phyloP scores from a whole-genome alignment of 2,888 invertebrate species.

The Lithophane ornitopus region DNA sequence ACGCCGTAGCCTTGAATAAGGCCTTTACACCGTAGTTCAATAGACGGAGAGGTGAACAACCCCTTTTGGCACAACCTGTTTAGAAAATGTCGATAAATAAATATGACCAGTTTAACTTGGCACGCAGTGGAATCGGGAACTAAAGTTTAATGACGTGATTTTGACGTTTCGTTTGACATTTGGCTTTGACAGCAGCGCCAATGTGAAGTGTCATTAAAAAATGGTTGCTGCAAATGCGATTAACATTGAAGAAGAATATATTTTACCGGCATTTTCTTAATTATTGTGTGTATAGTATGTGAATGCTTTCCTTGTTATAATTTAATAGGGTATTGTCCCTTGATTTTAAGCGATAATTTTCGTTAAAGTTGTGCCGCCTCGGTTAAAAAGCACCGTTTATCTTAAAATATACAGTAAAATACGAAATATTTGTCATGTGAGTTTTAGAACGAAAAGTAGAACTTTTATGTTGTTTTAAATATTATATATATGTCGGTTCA shows the following conservation, averaged over 20 bases:
- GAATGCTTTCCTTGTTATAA: slow-evolving; percentile 4
- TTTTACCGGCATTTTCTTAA: slow-evolving; percentile 27
- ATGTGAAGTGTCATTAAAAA: slow-evolving; percentile 19
- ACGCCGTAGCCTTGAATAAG: slow-evolving; percentile 72
- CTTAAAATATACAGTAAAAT: background rate
- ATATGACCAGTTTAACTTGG: slow-evolving; percentile 36
- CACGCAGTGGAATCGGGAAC: slow-evolving; percentile 26
- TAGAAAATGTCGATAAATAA: slow-evolving; percentile 67
- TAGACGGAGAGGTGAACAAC: slow-evolving; percentile 76
- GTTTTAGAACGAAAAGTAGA: background rate
- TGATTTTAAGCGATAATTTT: background rate
- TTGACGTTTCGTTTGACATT: slow-evolving; percentile 41
- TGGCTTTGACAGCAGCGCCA: background rate
- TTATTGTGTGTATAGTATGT: slow-evolving; percentile 11
- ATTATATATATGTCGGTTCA: no score
- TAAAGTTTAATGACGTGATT: background rate
- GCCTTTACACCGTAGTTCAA: slow-evolving; percentile 73
- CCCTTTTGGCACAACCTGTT: slow-evolving; percentile 80
- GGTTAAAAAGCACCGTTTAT: background rate
- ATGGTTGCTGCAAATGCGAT: slow-evolving; percentile 29
- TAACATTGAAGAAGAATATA: slow-evolving; percentile 21
- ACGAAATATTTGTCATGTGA: background rate
- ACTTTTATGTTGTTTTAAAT: background rate
- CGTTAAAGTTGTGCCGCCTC: background rate
- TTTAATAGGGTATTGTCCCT: slow-evolving; percentile 8